Evolutionary conservation across 2,888 invertebrate genomes (phyloP), one percentile per base, ranked within the genome.

Genomic region (Glomeris marginata): DNA sequence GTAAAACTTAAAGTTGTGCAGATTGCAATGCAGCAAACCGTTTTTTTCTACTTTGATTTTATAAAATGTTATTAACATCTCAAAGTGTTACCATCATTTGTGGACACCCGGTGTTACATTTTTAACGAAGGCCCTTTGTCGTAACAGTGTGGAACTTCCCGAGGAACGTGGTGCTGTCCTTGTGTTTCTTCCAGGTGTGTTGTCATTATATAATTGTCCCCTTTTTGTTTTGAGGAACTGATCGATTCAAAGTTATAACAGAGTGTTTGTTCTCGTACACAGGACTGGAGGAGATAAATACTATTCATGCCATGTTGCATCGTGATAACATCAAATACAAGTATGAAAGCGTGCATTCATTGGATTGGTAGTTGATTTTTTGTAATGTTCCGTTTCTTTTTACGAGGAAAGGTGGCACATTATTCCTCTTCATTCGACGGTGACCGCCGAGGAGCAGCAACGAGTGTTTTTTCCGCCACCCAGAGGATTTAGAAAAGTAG

Each of bases 131-230:
- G 15, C 10, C 16, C 13, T 41, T 41, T 10, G 10, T 15, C 13
- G 22, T 5, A 2, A 5, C 13, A 44, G 22, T 6, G 20, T 16
- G 13, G 37, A 46, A 22, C 47, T 50, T 38, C 49, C 60, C 20
- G 54, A 56, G 37, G 57, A 66, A 1, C 62, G 71, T 47, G 71
- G 80, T 0, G 81, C 86, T 2, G 84, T 91, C 18, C 72, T 95
- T 1, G 77, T 92, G 48, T 95, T 95, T 66, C 66, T 95, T 55
- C 94, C 94, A 1, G 94, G 68, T 63, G 54, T 55, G 53, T 51
- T 41, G 11, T 37, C n/a, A 34, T 10, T 2, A 21, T 21, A 21
- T 11, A 43, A 21, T 43, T 18, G 18, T 10, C 18, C 22, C 5
- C 22, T n/a, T 20, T 33, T 33, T 33, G 16, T 44, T 44, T n/a